phyloP scores from a whole-genome alignment of 2,888 invertebrate genomes.

The Antheraea yamamai region DNA sequence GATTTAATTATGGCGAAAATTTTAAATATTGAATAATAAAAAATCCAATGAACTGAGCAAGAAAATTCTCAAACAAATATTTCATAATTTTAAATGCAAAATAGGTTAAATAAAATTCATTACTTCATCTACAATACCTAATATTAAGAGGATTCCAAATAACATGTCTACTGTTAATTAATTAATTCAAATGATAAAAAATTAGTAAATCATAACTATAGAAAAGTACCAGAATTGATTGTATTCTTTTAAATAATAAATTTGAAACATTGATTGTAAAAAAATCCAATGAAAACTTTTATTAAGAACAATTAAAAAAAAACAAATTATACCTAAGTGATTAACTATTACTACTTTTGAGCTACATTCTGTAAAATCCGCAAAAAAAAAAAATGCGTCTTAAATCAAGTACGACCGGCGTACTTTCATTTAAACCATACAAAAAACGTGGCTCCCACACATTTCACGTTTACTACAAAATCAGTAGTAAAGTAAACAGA shows the following conservation, averaged over 20 bases:
- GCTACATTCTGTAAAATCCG: slow-evolving; percentile 16
- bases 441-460: slow-evolving; percentile 20
- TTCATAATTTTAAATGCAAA: slow-evolving; percentile 34
- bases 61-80: slow-evolving; percentile 40
- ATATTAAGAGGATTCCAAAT: not conserved
- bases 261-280: not conserved
- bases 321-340: not conserved
- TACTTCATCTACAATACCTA: slow-evolving; percentile 39
- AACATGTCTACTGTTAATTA: not conserved
- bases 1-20: no score
- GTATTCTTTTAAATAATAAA: slow-evolving; percentile 49
- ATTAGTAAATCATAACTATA: slow-evolving; percentile 50
- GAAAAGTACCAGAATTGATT: slow-evolving; percentile 51
- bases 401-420: slow-evolving; percentile 65
- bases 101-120: slow-evolving; percentile 47
- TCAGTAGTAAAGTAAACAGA: slow-evolving; percentile 57
- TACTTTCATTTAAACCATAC: slow-evolving; percentile 51
- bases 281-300: slow-evolving; percentile 67
- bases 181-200: slow-evolving; percentile 39
- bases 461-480: slow-evolving; percentile 53
- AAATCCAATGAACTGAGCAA: not conserved
- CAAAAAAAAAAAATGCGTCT: slow-evolving; percentile 31
- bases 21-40: no score
- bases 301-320: not conserved
- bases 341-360: slow-evolving; percentile 22